Evolutionary conservation across 2,113 vertebrate genomes (phyloP).

Genomic region (Ceratotherium simum): DNA sequence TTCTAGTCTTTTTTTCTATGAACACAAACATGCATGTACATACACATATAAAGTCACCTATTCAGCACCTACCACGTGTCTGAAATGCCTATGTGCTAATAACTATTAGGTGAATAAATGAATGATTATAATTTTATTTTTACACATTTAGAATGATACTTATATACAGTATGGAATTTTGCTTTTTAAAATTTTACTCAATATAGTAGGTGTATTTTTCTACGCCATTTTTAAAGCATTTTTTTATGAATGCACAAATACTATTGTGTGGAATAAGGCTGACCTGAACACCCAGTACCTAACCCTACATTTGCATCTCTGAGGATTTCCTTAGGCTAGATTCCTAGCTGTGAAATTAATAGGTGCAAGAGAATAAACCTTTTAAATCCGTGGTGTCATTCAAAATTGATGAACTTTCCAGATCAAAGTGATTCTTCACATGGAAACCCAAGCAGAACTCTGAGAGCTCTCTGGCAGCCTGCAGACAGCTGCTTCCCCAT

Average conservation of each 20-base stretch:
- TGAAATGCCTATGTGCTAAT: neutral
- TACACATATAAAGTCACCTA: neutral
- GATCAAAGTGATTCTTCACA: neutral
- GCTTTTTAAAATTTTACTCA: neutral
- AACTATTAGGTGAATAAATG: neutral
- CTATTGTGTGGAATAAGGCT: neutral
- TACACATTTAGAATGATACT: neutral
- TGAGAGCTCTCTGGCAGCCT: neutral
- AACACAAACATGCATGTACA: neutral
- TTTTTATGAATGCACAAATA: neutral
- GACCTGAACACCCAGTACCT: neutral
- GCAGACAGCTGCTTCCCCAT: neutral
- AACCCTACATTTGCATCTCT: constrained; percentile 16
- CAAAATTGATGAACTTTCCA: neutral
- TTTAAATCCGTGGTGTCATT: neutral
- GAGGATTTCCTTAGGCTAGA: neutral
- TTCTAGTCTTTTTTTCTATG: neutral
- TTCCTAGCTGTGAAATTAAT: neutral
- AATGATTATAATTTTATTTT: neutral
- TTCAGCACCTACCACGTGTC: neutral
- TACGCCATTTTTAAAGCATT: neutral
- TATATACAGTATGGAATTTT: neutral
- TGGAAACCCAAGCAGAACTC: neutral
- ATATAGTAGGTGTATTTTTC: neutral
- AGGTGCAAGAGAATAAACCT: neutral